A percentile compares a stretch with the other conserved stretches of the same genome.
Evolutionary conservation across 2,888 invertebrate species (phyloP).

Genomic region (Chymomyza procnemis): DNA sequence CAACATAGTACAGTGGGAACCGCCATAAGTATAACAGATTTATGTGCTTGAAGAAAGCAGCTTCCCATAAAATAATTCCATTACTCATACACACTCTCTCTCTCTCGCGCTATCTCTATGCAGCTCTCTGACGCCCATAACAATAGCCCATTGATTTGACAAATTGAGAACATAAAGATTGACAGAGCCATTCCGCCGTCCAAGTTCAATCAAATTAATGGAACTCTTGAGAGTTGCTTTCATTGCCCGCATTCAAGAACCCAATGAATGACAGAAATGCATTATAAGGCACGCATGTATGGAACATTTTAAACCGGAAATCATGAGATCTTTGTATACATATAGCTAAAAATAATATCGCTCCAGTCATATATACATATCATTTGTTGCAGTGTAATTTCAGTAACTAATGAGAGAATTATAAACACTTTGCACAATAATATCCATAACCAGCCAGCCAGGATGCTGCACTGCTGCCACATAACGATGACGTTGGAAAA

Average conservation of each 20-base stretch:
- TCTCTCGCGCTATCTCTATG: neutral
- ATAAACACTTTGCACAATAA: conserved; percentile 62
- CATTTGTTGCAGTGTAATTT: conserved; percentile 56
- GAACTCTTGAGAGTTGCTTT: conserved; percentile 17
- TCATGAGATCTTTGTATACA: conserved; percentile 9
- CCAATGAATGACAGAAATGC: neutral
- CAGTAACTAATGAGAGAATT: conserved; percentile 72
- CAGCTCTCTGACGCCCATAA: conserved; percentile 4
- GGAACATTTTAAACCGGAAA: conserved; percentile 26
- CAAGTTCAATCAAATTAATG: conserved; percentile 35
- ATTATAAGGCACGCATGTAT: neutral
- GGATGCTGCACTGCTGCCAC: neutral
- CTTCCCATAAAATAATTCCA: neutral
- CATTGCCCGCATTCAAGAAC: conserved; percentile 35
- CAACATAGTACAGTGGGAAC: neutral
- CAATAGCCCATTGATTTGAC: conserved; percentile 46
- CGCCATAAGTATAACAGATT: neutral
- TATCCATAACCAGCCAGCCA: neutral
- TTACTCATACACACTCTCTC: neutral
- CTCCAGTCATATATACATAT: neutral
- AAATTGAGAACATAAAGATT: conserved; percentile 46
- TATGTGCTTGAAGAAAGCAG: neutral
- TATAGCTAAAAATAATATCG: neutral
- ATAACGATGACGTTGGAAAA: neutral
- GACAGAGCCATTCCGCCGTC: neutral